Evolutionary conservation across 2,113 vertebrate genomes (phyloP), one percentile per base, ranked within the genome.

Genomic region (Chrysemys picta): DNA sequence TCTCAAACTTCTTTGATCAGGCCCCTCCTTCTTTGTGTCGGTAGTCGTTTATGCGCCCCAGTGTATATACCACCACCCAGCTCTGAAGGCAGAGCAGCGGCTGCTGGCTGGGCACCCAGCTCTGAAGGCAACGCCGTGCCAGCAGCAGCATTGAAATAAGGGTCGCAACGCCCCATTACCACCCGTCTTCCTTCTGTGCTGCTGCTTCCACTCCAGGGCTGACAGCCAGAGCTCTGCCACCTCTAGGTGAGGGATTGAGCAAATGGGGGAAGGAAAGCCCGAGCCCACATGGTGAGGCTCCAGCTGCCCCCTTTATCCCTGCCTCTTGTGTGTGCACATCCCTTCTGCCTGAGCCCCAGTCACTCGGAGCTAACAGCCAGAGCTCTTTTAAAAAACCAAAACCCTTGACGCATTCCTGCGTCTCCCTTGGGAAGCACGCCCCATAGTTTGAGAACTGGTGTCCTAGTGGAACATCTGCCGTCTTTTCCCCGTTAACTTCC

Each of bases 401-500:
- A 8, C 17, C 62, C 62, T 65, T 17, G 31, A 9, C 14, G n/a
- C 16, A n/a, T n/a, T 69, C 31, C 35, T 69, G 62, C 4, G 4
- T 17, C 35, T n/a, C 62, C 17, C 35, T n/a, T 69, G 8, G 17
- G 62, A 65, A 14, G 62, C 62, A 7, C 2, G 31, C 62, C 62
- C 8, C 31, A 4, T 65, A 65, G 14, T 65, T 69, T n/a, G 59
- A 65, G 62, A n/a, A 19, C 62, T 35, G 35, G 4, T 69, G 31
- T 69, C 62, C 62, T 19, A 75, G 38, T 76, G 80, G 82, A 88
- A 22, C n/a, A 82, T 82, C 80, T 76, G 42, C 9, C 17, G 62
- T 78, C 45, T 27, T 45, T 94, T 45, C 1, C 80, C 27, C 45
- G 3, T 75, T 80, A 54, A 83, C 95, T 96, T 97, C 78, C 93